Conservation (phyloP, 2,113 vertebrate genomes). For the Mandrillus leucophaeus region DNA sequence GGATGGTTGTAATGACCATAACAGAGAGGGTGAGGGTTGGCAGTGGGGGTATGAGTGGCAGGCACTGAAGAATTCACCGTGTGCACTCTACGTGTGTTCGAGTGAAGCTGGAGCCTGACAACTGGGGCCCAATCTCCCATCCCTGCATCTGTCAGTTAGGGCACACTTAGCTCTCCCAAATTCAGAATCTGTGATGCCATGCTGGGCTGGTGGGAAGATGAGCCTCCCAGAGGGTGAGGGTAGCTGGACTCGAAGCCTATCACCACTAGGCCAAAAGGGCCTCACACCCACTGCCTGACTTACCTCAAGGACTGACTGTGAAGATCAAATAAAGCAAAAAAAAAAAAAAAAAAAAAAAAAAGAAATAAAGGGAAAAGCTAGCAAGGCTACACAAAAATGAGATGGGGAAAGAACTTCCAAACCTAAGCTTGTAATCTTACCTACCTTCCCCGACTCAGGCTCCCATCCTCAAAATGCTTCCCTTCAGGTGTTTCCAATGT, state of each 20-base stretch:
- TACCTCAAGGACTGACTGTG: not conserved
- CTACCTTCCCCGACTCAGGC: not conserved
- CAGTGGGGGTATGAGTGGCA: rapidly evolving
- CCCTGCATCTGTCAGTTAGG: not conserved
- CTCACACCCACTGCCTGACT: not conserved
- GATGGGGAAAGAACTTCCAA: not conserved
- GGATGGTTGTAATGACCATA: not conserved
- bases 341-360: not conserved
- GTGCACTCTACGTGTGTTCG: rapidly evolving
- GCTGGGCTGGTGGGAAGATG: not conserved
- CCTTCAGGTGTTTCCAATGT: not conserved
- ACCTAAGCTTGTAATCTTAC: not conserved
- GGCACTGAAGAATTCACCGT: rapidly evolving
- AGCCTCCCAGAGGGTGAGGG: not conserved
- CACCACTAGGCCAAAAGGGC: not conserved
- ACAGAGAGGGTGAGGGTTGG: not conserved
- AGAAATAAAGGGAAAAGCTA: not conserved
- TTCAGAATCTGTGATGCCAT: not conserved
- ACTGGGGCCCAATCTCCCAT: not conserved
- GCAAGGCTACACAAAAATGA: not conserved
- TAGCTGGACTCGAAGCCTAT: not conserved
- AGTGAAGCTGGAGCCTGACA: not conserved
- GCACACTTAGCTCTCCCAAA: not conserved
- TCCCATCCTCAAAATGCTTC: not conserved
- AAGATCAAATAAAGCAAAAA: not conserved